These are phyloP conservation scores for Ceyx erithaca DNA, from an alignment of 2,797 vertebrate genomes.

Conservation along the genomic window DNA sequence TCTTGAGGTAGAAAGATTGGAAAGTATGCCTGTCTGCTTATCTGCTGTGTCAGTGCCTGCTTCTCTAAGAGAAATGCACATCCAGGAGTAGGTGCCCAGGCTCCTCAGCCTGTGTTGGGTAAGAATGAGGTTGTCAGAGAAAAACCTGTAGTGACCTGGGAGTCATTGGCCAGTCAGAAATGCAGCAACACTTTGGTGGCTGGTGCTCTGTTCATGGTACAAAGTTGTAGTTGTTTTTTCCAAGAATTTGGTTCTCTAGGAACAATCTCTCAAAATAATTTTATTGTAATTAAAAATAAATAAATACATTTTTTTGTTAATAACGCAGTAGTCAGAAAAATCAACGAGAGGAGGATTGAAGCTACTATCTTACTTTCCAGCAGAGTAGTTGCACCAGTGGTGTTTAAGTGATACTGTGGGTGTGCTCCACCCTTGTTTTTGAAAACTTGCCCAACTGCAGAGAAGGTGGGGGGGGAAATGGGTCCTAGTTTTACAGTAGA, in stretches of 20 bases:
- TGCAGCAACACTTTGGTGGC: background rate
- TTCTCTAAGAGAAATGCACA: background rate
- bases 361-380: background rate
- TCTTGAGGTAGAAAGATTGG: background rate
- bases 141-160: background rate
- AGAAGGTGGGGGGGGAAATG: background rate
- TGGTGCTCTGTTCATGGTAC: background rate
- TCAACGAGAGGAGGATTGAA: background rate
- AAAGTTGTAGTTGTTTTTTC: background rate
- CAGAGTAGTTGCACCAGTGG: background rate
- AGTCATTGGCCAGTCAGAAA: background rate
- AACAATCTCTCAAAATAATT: background rate
- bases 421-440: background rate
- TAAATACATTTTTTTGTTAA: background rate
- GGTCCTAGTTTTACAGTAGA: background rate
- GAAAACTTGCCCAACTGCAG: background rate
- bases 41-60: background rate
- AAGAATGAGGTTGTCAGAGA: background rate
- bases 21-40: accelerated
- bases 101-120: background rate
- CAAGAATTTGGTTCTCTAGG: background rate
- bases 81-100: background rate
- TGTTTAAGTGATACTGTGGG: background rate
- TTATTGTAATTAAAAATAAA: background rate
- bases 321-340: background rate